Base-by-base conservation (phyloP, 1,140 invertebrate genomes). In the Heliconius hewitsoni region DNA sequence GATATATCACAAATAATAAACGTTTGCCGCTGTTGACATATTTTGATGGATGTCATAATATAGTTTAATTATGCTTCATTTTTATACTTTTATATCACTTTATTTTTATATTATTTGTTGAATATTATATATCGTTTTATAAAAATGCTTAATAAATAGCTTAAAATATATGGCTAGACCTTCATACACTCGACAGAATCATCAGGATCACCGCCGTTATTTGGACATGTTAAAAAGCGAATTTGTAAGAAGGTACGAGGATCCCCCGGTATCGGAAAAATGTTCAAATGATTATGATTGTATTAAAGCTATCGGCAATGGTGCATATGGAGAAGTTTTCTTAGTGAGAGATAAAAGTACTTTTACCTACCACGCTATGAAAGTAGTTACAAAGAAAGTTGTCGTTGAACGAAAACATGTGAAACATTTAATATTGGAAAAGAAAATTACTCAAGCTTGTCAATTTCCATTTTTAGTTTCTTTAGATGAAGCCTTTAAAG, bases 251-350 rank as follows among this genome's bases (percentile, higher is more conserved):
- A 90, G 81, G 76, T 91, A 84, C 80, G 52, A 82, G 30, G 83
- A 90, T 8, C 74, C 87, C 42, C 73, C 81, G 8, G 70, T 11
- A 8, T 73, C 27, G 18, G 83, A 86, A 39, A 88, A 85, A 77
- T 76, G 71, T 66, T 8, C 79, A 66, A 84, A 87, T 42, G 84
- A 94, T 79, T 94, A 87, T 77, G 91, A 93, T 81, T 85, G 46
- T 46, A 83, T 95, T 8, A 93, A 89, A 83, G 90, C 98, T 1
- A 91, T 99, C 23, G 98, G 98, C 1, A 98, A 97, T 1, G 98
- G 98, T 16, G 98, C 98, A 1, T 99, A 98, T 94, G 98, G 98
- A 5, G 95, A 97, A 60, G 98, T 99, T 0, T 96, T 98, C 94
- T 95, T 99, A 42, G 97, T 97, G 16, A 97, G 97, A 91, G 95